These are phyloP conservation scores for Ephydatia muelleri DNA, from an alignment of 37 sponge, comb jelly and placozoan species.

Conservation along the genomic window DNA sequence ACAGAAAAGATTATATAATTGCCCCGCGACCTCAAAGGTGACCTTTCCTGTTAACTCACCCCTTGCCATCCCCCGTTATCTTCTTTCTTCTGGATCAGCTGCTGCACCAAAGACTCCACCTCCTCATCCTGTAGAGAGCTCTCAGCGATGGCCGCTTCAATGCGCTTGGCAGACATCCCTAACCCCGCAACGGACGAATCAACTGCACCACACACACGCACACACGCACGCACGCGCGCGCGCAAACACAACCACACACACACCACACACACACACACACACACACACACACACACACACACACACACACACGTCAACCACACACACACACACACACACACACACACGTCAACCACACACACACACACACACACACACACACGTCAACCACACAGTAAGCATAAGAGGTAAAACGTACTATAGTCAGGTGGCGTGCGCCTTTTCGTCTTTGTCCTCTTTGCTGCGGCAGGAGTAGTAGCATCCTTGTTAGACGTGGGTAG, in stretches of 20 bases:
- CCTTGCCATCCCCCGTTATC: constrained; percentile 56
- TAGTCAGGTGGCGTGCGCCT: neutral
- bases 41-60: no score
- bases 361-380: neutral
- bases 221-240: no score
- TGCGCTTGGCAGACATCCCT: constrained; percentile 44
- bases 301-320: no score
- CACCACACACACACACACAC: no score
- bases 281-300: no score
- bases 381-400: neutral
- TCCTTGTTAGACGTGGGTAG: neutral
- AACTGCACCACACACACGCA: no score
- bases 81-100: constrained; percentile 51
- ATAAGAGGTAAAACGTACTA: neutral
- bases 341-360: no score
- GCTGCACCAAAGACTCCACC: constrained; percentile 38
- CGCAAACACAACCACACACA: no score
- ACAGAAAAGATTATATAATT: neutral
- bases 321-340: no score
- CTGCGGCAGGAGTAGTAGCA: neutral
- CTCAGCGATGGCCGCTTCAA: constrained; percentile 28
- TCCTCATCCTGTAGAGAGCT: constrained; percentile 61
- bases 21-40: neutral
- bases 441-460: neutral
- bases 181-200: neutral